A percentile compares a stretch with the other conserved stretches of the same genome.
phyloP scores from a whole-genome alignment of 2,113 vertebrate species.

The Myotis davidii region DNA sequence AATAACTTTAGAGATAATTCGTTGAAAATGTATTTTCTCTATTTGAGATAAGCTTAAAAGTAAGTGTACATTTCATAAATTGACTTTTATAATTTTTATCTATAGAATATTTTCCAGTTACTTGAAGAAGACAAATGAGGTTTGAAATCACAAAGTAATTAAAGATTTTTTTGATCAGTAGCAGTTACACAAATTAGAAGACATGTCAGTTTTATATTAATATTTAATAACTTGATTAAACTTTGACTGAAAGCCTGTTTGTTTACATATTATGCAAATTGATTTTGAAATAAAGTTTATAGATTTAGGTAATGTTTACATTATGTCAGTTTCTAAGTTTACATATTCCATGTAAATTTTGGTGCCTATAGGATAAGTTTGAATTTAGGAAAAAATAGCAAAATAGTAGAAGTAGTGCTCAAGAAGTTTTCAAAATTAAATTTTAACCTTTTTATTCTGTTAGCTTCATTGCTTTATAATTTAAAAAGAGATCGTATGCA shows the following conservation, averaged over 20 bases:
- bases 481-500: not conserved
- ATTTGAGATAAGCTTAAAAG: conserved; percentile 32
- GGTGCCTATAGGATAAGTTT: conserved; percentile 9
- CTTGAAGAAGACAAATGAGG: conserved; percentile 63
- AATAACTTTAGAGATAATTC: conserved; percentile 43
- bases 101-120: conserved; percentile 54
- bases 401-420: not conserved
- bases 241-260: conserved; percentile 75
- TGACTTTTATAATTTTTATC: conserved; percentile 53
- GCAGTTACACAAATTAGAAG: conserved; percentile 71
- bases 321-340: conserved; percentile 61
- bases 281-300: conserved; percentile 71
- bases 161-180: conserved; percentile 68
- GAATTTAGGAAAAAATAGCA: conserved; percentile 35
- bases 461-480: conserved; percentile 7
- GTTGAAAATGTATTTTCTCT: conserved; percentile 45
- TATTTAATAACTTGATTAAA: conserved; percentile 79
- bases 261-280: conserved; percentile 74
- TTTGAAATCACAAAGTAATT: conserved; percentile 68
- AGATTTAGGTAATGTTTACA: conserved; percentile 70
- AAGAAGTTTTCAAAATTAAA: conserved; percentile 12
- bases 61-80: conserved; percentile 49
- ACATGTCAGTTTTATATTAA: conserved; percentile 72
- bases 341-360: conserved; percentile 31
- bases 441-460: not conserved